Evolutionary conservation across 23 tunicate species (phyloP).

Genomic region (Phallusia fumigata): DNA sequence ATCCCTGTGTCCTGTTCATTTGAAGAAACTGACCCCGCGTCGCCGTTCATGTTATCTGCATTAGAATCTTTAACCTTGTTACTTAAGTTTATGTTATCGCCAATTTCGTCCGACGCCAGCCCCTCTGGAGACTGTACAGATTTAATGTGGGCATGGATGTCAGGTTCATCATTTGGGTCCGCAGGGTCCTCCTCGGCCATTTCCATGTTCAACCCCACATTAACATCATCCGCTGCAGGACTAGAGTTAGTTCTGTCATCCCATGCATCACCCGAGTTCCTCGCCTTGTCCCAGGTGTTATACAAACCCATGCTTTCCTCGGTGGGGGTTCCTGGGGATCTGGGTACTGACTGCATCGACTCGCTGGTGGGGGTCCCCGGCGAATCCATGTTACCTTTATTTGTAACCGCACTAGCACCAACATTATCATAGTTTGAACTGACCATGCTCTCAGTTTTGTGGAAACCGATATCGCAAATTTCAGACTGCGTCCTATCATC

Average conservation of each 20-base stretch:
- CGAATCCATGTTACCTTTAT: not conserved
- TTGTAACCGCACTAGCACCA: not conserved
- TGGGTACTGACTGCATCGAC: conserved; percentile 2
- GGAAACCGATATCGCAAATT: conserved; percentile 1
- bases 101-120: not conserved
- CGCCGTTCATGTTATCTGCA: not conserved
- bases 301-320: conserved; percentile 8
- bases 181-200: not conserved
- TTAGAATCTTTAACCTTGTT: not conserved
- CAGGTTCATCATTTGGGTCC: conserved; percentile 9
- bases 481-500: conserved; percentile 3
- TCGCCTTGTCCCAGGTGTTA: not conserved
- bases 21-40: not conserved
- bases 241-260: conserved; percentile 29
- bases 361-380: conserved; percentile 20
- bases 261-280: conserved; percentile 21
- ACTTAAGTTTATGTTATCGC: too few species aligned
- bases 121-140: conserved; percentile 2
- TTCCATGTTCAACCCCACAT: not conserved
- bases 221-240: not conserved
- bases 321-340: conserved; percentile 20
- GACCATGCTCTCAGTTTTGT: not conserved
- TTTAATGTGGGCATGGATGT: conserved; percentile 31
- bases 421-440: not conserved
- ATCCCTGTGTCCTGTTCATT: not conserved